Percentiles rank a stretch among this genome's conserved stretches.
Conservation (phyloP, 2,888 invertebrate genomes). For the Drosophila macrothrix region DNA sequence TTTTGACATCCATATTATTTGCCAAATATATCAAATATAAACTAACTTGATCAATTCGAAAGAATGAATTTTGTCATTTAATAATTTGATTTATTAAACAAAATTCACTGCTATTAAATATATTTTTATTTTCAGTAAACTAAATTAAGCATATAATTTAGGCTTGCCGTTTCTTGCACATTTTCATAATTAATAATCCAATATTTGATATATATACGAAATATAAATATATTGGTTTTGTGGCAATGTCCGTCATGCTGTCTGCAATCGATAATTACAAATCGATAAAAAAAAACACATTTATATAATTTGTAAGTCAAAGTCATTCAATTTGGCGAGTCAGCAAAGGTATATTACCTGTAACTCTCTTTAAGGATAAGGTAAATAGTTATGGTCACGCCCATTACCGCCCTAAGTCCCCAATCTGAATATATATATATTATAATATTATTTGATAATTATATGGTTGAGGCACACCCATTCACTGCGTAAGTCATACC, state of each 20-base stretch:
- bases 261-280: background rate
- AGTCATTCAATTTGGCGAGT: background rate
- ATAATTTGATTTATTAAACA: background rate
- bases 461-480: background rate
- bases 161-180: background rate
- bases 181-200: background rate
- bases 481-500: background rate
- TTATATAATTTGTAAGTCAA: background rate
- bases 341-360: background rate
- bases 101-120: fast-evolving
- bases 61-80: background rate
- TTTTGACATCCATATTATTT: too few species aligned
- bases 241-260: background rate
- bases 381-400: background rate
- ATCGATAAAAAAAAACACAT: background rate
- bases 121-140: background rate
- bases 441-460: background rate
- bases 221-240: background rate
- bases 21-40: background rate
- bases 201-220: background rate
- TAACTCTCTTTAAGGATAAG: background rate
- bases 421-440: background rate
- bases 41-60: background rate
- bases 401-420: background rate
- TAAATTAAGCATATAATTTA: background rate